phyloP scores from a whole-genome alignment of 2,888 invertebrate genomes.

The Chloroclystis v-ata region DNA sequence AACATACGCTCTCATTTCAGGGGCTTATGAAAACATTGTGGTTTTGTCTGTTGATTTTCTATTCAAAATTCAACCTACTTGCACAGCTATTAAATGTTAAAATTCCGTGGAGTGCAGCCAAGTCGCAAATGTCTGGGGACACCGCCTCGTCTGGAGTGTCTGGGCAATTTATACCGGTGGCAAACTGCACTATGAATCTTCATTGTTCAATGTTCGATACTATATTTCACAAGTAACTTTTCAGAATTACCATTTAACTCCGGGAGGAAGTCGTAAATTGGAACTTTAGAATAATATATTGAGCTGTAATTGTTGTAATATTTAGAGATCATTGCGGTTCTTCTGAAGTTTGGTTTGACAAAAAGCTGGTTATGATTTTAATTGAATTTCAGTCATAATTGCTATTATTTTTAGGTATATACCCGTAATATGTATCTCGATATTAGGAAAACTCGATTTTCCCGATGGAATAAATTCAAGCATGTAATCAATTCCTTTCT shows the following conservation, averaged over 20 bases:
- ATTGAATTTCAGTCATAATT: no score
- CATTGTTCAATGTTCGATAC: neutral
- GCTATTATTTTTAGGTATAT: no score
- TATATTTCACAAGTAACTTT: neutral
- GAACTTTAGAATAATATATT: no score
- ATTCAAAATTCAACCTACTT: neutral
- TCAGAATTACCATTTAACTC: neutral
- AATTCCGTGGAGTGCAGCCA: neutral
- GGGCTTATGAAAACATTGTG: neutral
- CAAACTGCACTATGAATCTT: slow-evolving; percentile 4
- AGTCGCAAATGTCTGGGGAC: neutral
- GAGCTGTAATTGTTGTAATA: no score
- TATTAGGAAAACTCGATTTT: no score
- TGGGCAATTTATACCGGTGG: slow-evolving; percentile 1
- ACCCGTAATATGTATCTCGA: no score
- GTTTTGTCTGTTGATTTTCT: neutral
- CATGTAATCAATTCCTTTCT: no score
- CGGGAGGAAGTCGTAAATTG: no score
- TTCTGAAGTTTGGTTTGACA: no score
- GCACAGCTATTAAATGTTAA: neutral
- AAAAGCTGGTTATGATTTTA: no score
- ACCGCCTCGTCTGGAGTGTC: slow-evolving; percentile 1
- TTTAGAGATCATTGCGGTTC: no score
- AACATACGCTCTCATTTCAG: neutral
- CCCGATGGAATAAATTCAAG: no score